Evolutionary conservation across 2,888 invertebrate species (phyloP), one percentile per base, ranked within the genome.

Genomic region (Azorinus chamasolen): DNA sequence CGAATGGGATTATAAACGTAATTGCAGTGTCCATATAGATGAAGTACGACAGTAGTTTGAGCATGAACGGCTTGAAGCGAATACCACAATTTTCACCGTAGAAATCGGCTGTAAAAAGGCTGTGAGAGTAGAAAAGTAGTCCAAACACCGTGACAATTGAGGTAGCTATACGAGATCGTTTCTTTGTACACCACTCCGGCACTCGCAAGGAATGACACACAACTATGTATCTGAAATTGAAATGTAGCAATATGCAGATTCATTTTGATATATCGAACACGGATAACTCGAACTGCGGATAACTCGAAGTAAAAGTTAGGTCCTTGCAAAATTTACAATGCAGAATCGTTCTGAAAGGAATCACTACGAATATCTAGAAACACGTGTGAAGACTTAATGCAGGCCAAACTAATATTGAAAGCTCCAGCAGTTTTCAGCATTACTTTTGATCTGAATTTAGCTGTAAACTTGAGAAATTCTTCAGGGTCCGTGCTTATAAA

Each of bases 191-290:
- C 61, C 87, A 78, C 4, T 79, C 64, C 0, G 86, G 79, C 0
- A 87, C 84, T 43, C 94, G 95, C 59, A 97, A 92, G 0, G 97
- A 97, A 91, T 96, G 96, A 80, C 95, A 94, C 1, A 97, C 96
- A 0, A 96, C 97, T 4, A 97, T 95, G 90, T 96, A 97, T 14
- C 97, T 94, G 90, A 69, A 75, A 69, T 32, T 50, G 45, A 32
- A 62, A 37, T 22, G 24, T 37, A 4, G 18, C 16, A 27, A 6
- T n/a, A n/a, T n/a, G n/a, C n/a, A n/a, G n/a, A n/a, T n/a, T n/a
- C n/a, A n/a, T n/a, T n/a, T n/a, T n/a, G n/a, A n/a, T n/a, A n/a
- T n/a, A n/a, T n/a, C n/a, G n/a, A n/a, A n/a, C n/a, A n/a, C n/a
- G n/a, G n/a, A n/a, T n/a, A n/a, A n/a, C n/a, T n/a, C n/a, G n/a